These are phyloP conservation scores for Pollicipes pollicipes DNA, from an alignment of 1,140 invertebrate species.

Conservation along the genomic window DNA sequence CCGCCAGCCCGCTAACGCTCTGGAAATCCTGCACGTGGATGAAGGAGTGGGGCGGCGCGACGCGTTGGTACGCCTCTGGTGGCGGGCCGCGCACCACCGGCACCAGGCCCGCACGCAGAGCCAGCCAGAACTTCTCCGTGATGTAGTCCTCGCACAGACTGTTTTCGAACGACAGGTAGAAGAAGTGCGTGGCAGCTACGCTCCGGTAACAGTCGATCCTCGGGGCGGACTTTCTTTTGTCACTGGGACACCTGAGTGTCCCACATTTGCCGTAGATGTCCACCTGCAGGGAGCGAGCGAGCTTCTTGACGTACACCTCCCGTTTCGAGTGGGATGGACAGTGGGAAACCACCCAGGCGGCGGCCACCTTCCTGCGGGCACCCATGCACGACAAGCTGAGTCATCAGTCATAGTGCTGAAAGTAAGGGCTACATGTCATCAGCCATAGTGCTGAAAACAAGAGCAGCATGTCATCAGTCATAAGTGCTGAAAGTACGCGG, in stretches of 20 bases:
- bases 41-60: constrained; percentile 23
- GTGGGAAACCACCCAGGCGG: constrained; percentile 35
- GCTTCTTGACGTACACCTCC: constrained; percentile 28
- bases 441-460: too few relatives aligned
- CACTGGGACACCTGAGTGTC: too few relatives aligned
- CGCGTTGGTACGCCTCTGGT: constrained; percentile 11
- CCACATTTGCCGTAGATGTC: constrained; percentile 37
- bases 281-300: constrained; percentile 30
- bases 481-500: too few relatives aligned
- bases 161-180: constrained; percentile 31
- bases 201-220: constrained; percentile 17
- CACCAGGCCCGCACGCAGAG: too few relatives aligned
- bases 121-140: too few relatives aligned
- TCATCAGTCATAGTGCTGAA: too few relatives aligned
- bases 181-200: constrained; percentile 19
- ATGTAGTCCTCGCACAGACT: too few relatives aligned
- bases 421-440: too few relatives aligned
- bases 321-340: constrained; percentile 29
- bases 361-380: constrained; percentile 25
- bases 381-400: too few relatives aligned
- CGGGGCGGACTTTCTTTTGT: constrained; percentile 13
- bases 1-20: constrained; percentile 20
- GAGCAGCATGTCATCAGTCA: too few relatives aligned
- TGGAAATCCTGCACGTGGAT: constrained; percentile 25
- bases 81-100: constrained; percentile 13